Base-by-base conservation (phyloP, 2,113 vertebrate genomes). In the Camelus bactrianus region DNA sequence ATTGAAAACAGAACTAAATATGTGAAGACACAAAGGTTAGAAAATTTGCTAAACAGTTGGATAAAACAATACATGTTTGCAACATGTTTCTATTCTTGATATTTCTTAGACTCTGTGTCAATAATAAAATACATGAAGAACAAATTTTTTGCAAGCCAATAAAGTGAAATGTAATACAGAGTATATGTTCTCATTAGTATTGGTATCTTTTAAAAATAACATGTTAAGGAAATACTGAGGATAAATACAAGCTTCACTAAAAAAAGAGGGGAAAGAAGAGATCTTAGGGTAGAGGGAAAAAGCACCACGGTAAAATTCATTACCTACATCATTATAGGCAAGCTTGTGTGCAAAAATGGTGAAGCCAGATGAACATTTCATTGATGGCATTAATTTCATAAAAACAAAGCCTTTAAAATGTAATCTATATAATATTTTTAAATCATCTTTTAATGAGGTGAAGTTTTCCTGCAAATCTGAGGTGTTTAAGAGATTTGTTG, bases 41-140 rank as follows among this genome's bases (percentile, higher is more conserved):
- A 62, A 75, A 64, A 42, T 42, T 88, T 46, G 28, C 56, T 64
- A 77, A 84, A 92, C 22, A 60, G 30, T 2, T 83, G 17, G 38
- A 38, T 73, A 54, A 89, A 80, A 88, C 24, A 30, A 19, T 20
- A 54, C 4, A 58, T 56, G 24, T 81, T 86, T 81, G 19, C 80
- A 94, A 67, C 3, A 58, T 58, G 50, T 79, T 89, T 84, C 64
- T 84, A 17, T 22, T 84, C 30, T 73, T 72, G 35, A 72, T 72
- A 72, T 79, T 92, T 79, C 15, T 46, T 46, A 84, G 20, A 58
- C 6, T 76, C 20, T 83, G 30, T 46, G 22, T 91, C 38, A 65
- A 16, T 88, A 79, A 79, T 48, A 2, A 95, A 94, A 94, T 32
- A 73, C 6, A 42, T 20, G 52, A 94, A 89, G 32, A 76, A 72